Conservation (phyloP, 2,888 invertebrate genomes). For the Seira musarum region DNA sequence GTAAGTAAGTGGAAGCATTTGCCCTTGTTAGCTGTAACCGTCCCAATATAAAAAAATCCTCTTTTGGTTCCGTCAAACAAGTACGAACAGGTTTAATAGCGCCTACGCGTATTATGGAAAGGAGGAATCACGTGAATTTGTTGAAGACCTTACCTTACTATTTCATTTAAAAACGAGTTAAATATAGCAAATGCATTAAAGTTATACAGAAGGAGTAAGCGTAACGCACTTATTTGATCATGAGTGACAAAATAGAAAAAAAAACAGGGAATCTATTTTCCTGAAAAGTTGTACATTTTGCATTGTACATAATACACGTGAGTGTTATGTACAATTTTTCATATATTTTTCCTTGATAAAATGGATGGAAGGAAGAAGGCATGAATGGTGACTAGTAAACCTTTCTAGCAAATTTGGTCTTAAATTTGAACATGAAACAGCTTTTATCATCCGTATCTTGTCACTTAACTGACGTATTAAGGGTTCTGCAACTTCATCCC, state of each 20-base stretch:
- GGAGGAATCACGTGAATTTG: no score
- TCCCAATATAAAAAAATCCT: no score
- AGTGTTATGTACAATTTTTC: neutral
- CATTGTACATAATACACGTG: no score
- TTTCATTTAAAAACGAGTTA: no score
- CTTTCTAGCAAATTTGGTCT: conserved; percentile 58
- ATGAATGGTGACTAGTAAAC: conserved; percentile 42
- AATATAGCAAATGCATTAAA: no score
- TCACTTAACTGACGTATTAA: conserved; percentile 62
- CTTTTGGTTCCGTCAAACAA: no score
- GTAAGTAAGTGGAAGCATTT: no score
- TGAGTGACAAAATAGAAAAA: neutral
- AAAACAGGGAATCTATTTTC: neutral
- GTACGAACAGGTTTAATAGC: no score
- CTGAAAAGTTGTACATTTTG: neutral
- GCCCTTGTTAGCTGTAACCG: no score
- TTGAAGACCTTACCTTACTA: no score
- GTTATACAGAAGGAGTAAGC: no score
- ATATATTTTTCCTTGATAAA: neutral
- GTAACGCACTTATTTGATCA: neutral
- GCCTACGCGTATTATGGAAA: no score
- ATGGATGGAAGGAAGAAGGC: conserved; percentile 17
- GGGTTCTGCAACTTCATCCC: conserved; percentile 59
- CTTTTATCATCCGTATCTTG: conserved; percentile 69
- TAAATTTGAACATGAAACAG: conserved; percentile 69